Conservation (phyloP, 2,888 invertebrate species). For the Lysandra bellargus region DNA sequence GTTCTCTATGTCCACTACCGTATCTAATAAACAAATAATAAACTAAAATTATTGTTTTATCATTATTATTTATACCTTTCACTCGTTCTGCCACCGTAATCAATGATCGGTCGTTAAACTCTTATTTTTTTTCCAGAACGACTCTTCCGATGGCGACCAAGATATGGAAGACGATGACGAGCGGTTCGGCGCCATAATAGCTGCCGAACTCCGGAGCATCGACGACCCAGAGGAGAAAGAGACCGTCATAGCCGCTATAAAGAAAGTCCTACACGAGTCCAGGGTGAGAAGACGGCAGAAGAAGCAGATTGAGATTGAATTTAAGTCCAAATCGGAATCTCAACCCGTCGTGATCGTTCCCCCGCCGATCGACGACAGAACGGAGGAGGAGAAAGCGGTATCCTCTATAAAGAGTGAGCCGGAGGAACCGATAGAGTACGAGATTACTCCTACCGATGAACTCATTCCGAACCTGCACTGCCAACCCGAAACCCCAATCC, state of each 20-base stretch:
- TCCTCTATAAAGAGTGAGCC: not conserved
- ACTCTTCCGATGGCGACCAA: not conserved
- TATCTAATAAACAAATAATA: not conserved
- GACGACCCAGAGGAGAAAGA: conserved; percentile 16
- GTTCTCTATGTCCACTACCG: no score
- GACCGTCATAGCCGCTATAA: conserved; percentile 12
- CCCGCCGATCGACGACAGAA: not conserved
- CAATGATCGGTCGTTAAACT: not conserved
- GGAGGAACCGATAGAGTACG: not conserved
- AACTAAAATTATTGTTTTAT: not conserved
- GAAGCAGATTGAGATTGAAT: no score
- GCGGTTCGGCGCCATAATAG: conserved; percentile 28
- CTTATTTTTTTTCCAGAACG: not conserved
- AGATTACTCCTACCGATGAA: not conserved
- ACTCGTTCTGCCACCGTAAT: not conserved
- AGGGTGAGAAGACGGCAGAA: conserved; percentile 10
- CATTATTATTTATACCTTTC: not conserved
- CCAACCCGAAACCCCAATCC: not conserved
- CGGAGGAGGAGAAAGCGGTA: not conserved
- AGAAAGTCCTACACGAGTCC: conserved; percentile 14
- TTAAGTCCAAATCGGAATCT: not conserved
- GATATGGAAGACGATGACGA: conserved; percentile 8
- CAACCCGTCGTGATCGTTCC: not conserved
- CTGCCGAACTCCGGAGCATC: conserved; percentile 20
- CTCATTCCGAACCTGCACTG: not conserved